These are phyloP conservation scores for Eueides isabella DNA, from an alignment of 1,140 invertebrate species.

Conservation along the genomic window DNA sequence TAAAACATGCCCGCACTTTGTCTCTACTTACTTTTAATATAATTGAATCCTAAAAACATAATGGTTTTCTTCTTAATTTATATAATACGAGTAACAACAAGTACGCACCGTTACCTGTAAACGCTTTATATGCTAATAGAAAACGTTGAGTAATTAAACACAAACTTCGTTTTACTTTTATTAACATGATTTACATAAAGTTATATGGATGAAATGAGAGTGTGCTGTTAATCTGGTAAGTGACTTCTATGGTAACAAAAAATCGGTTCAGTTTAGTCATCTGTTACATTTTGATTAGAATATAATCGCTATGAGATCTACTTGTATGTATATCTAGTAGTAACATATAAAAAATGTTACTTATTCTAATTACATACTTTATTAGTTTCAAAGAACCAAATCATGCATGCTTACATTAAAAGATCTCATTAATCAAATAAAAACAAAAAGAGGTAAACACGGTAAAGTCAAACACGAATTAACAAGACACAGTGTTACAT, in stretches of 20 bases:
- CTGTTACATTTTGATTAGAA: background rate
- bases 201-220: background rate
- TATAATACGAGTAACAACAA: slow-evolving; percentile 1
- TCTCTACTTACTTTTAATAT: slow-evolving; percentile 39
- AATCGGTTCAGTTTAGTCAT: too few relatives aligned
- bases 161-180: slow-evolving; percentile 20
- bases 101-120: slow-evolving; percentile 10
- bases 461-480: too few relatives aligned
- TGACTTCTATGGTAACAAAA: background rate
- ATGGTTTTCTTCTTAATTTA: slow-evolving; percentile 26
- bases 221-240: background rate
- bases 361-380: too few relatives aligned
- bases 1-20: slow-evolving; percentile 51
- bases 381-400: too few relatives aligned
- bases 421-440: too few relatives aligned
- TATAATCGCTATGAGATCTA: background rate
- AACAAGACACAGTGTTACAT: too few relatives aligned
- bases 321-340: too few relatives aligned
- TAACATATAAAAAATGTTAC: too few relatives aligned
- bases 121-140: slow-evolving; percentile 24
- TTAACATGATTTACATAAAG: slow-evolving; percentile 20
- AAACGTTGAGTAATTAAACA: slow-evolving; percentile 26
- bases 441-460: too few relatives aligned
- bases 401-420: too few relatives aligned
- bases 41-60: slow-evolving; percentile 19